Evolutionary conservation across 2,888 invertebrate species (phyloP).

Genomic region (Parthenolecanium corni): DNA sequence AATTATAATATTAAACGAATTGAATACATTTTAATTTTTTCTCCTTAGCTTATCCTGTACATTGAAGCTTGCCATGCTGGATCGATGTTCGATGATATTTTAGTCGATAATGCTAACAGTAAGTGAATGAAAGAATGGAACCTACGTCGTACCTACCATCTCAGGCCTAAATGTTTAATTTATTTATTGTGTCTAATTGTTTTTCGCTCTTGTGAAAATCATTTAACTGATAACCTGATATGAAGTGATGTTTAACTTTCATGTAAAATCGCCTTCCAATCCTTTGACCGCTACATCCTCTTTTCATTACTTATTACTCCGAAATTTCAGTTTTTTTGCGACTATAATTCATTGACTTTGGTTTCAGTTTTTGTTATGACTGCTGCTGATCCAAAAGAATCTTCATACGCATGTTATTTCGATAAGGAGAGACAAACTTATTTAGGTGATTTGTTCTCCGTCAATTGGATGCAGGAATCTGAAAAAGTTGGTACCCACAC

Average conservation of each 20-base stretch:
- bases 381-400: conserved; percentile 47
- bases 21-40: conserved; percentile 9
- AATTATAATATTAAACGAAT: too few species aligned
- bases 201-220: too few species aligned
- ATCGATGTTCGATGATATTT: conserved; percentile 47
- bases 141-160: too few species aligned
- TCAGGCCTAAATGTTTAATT: not conserved
- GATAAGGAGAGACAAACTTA: conserved; percentile 43
- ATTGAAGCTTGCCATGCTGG: conserved; percentile 52
- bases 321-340: too few species aligned
- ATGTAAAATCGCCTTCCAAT: too few species aligned
- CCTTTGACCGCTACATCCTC: too few species aligned
- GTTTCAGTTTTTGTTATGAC: conserved; percentile 47
- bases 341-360: conserved; percentile 6
- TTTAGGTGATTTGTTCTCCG: conserved; percentile 50
- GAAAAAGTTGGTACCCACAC: conserved; percentile 40
- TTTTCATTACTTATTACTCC: too few species aligned
- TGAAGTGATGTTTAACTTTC: too few species aligned
- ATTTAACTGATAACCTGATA: too few species aligned
- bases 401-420: conserved; percentile 49
- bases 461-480: conserved; percentile 51
- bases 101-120: conserved; percentile 44
- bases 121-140: conserved; percentile 34
- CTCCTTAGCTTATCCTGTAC: conserved; percentile 46
- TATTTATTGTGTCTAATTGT: not conserved